Conservation (phyloP, 2,797 vertebrate species). For the Serranus cabrilla region DNA sequence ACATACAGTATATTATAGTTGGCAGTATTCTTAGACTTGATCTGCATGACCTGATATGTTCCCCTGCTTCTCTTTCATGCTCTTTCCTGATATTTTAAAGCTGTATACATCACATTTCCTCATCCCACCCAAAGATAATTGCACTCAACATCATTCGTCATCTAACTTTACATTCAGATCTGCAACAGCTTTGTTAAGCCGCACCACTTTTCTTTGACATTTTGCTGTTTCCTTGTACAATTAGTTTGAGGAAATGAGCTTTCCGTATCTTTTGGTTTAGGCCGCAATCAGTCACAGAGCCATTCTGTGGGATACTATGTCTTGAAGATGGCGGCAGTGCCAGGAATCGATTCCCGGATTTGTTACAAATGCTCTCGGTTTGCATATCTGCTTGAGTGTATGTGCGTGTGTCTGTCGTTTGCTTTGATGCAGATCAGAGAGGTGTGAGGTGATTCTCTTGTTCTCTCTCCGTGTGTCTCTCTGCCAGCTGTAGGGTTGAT, state of each 20-base stretch:
- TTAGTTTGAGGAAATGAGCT: conserved; percentile 42
- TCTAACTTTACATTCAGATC: neutral
- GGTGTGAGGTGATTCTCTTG: conserved; percentile 48
- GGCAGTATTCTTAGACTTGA: neutral
- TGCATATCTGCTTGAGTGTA: conserved; percentile 42
- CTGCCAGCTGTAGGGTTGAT: conserved; percentile 52
- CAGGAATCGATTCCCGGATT: conserved; percentile 47
- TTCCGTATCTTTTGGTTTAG: conserved; percentile 33
- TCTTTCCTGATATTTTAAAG: neutral
- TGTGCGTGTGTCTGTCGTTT: conserved; percentile 27
- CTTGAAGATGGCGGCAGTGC: conserved; percentile 33
- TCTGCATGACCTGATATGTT: neutral
- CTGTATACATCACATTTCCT: conserved; percentile 13
- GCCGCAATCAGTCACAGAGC: conserved; percentile 15
- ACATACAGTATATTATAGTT: neutral
- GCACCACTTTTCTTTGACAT: conserved; percentile 19
- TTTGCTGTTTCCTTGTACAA: conserved; percentile 21
- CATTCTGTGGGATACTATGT: conserved; percentile 16
- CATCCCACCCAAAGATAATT: conserved; percentile 2
- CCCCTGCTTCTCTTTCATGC: too few relatives aligned
- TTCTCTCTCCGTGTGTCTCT: conserved; percentile 41
- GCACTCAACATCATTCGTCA: conserved; percentile 7
- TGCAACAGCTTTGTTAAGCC: conserved; percentile 19
- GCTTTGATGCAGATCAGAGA: conserved; percentile 70
- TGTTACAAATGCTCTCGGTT: conserved; percentile 39